Conservation (phyloP, 2,888 invertebrate species). For the Tanaodytes sp. region DNA sequence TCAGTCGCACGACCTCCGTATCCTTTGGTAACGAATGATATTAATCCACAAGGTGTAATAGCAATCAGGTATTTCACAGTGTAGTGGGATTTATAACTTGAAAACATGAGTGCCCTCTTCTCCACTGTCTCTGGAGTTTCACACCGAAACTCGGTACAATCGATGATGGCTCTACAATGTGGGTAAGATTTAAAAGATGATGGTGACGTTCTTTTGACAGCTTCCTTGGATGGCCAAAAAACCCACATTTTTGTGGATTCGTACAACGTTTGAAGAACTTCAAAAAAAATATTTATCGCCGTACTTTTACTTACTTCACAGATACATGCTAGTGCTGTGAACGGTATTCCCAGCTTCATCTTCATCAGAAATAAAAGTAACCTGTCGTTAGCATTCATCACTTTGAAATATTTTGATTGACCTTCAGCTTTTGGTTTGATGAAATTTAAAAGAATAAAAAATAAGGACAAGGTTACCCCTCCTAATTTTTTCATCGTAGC, state of each 20-base stretch:
- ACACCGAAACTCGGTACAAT: constrained; percentile 8
- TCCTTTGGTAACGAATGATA: constrained; percentile 57
- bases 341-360: constrained; percentile 46
- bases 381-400: constrained; percentile 23
- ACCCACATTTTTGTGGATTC: constrained; percentile 32
- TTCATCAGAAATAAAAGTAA: constrained; percentile 47
- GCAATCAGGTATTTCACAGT: constrained; percentile 53
- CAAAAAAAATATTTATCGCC: constrained; percentile 40
- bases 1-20: constrained; percentile 56
- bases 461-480: constrained; percentile 26
- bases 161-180: constrained; percentile 40
- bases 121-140: constrained; percentile 45
- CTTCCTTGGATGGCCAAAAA: constrained; percentile 37
- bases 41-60: constrained; percentile 54
- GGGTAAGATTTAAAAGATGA: constrained; percentile 25
- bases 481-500: constrained; percentile 27
- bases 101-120: constrained; percentile 50
- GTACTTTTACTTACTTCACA: constrained; percentile 32
- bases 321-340: constrained; percentile 38
- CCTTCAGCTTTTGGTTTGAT: constrained; percentile 26
- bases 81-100: constrained; percentile 40
- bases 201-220: constrained; percentile 28
- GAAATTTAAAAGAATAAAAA: constrained; percentile 34
- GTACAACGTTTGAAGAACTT: constrained; percentile 35
- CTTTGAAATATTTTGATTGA: constrained; percentile 33